These are phyloP conservation scores for Peromyscus maniculatus DNA, from an alignment of 2,113 vertebrate genomes.

Conservation along the genomic window DNA sequence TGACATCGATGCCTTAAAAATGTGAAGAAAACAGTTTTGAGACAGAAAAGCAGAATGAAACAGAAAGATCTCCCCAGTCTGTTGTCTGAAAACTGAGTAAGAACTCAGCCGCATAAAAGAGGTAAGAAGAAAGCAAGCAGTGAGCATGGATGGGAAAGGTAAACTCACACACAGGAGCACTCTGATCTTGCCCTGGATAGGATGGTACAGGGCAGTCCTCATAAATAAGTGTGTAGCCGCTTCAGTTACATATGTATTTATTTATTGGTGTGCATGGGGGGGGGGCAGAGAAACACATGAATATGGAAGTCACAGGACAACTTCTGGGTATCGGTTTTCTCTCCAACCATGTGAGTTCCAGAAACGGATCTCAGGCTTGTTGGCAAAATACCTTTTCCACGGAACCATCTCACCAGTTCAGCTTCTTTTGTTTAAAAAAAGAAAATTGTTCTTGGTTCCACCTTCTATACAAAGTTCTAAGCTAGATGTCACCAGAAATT, in stretches of 20 bases:
- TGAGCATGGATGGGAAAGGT: neutral
- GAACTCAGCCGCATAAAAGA: neutral
- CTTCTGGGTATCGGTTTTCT: neutral
- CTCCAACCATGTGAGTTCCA: neutral
- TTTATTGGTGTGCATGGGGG: neutral
- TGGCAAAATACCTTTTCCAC: neutral
- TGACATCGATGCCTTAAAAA: neutral
- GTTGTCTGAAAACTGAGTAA: neutral
- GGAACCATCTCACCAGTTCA: too few relatives aligned
- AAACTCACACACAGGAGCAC: neutral
- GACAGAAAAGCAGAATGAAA: neutral
- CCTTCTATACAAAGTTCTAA: neutral
- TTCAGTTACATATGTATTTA: neutral
- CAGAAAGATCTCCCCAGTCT: neutral
- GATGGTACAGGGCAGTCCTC: neutral
- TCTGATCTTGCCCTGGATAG: neutral
- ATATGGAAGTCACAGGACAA: neutral
- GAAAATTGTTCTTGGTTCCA: neutral
- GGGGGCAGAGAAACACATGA: too few relatives aligned
- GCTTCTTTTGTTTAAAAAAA: neutral
- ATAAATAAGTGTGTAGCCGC: neutral
- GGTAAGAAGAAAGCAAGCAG: neutral
- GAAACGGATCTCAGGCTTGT: neutral
- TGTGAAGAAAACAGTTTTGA: neutral
- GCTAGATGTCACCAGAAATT: neutral